Percentiles rank a stretch among this genome's conserved stretches.
Conservation (phyloP, 2,113 vertebrate genomes). For the Leucopsar rothschildi region DNA sequence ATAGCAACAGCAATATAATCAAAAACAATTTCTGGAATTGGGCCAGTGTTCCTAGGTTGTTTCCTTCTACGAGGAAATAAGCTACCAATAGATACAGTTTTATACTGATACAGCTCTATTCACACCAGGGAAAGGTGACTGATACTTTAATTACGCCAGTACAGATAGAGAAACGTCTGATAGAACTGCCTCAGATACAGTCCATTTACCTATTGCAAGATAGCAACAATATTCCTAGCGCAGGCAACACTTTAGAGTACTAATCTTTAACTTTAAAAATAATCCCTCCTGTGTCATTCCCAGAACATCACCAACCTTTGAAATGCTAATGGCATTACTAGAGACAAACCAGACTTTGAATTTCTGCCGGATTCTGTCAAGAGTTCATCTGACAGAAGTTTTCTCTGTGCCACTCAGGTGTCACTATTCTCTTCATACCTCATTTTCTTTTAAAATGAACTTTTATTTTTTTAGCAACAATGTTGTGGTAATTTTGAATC, state of each 20-base stretch:
- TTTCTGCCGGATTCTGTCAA: conserved; percentile 21
- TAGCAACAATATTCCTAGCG: background rate
- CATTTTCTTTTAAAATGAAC: background rate
- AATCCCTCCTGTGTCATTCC: conserved; percentile 15
- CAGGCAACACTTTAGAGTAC: background rate
- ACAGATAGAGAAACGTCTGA: background rate
- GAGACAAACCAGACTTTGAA: conserved; percentile 16
- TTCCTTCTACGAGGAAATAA: background rate
- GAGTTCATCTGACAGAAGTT: conserved; percentile 9
- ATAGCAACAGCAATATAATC: background rate
- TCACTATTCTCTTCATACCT: background rate
- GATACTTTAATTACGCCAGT: background rate
- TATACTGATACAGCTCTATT: background rate
- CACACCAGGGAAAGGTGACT: background rate
- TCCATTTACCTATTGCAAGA: background rate
- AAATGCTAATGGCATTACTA: conserved; percentile 48
- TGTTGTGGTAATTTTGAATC: background rate
- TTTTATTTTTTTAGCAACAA: background rate
- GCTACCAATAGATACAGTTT: background rate
- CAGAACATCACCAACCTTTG: conserved; percentile 16
- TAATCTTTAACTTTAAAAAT: conserved; percentile 34
- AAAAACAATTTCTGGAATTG: background rate
- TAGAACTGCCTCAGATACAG: background rate
- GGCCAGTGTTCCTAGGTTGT: background rate
- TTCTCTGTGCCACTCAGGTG: background rate